Evolutionary conservation across 2,797 vertebrate species (phyloP).

Genomic region (Chloroceryle amazona): DNA sequence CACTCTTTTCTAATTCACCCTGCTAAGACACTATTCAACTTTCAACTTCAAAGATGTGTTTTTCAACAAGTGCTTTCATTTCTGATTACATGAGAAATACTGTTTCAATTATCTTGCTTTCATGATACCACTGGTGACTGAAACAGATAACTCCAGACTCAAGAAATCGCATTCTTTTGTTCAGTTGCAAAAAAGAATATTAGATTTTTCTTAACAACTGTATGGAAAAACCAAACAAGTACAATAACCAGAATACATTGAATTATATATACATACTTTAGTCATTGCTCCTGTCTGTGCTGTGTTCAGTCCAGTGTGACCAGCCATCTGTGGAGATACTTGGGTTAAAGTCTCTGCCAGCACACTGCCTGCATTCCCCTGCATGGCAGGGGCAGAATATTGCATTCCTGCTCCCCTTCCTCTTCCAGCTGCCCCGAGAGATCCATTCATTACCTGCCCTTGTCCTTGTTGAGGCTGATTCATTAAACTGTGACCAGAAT

Average conservation of each 20-base stretch:
- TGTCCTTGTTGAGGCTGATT: conserved; percentile 88
- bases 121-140: not conserved
- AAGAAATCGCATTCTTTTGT: not conserved
- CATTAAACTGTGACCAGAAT: conserved; percentile 90
- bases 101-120: not conserved
- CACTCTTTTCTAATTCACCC: not conserved
- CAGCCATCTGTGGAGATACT: conserved; percentile 89
- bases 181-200: not conserved
- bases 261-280: conserved; percentile 86
- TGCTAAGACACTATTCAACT: not conserved
- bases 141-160: not conserved
- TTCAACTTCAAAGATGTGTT: not conserved
- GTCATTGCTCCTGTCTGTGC: conserved; percentile 93
- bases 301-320: conserved; percentile 87
- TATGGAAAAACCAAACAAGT: not conserved
- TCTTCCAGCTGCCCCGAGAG: conserved; percentile 90
- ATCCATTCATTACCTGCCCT: conserved; percentile 96
- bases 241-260: not conserved
- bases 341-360: conserved; percentile 95
- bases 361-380: conserved; percentile 87
- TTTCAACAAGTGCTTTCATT: conserved; percentile 14
- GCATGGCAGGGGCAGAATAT: conserved; percentile 88
- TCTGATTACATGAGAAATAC: not conserved
- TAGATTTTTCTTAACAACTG: not conserved
- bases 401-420: conserved; percentile 91